phyloP scores from a whole-genome alignment of 2,888 invertebrate genomes.

The Dusona sp. region DNA sequence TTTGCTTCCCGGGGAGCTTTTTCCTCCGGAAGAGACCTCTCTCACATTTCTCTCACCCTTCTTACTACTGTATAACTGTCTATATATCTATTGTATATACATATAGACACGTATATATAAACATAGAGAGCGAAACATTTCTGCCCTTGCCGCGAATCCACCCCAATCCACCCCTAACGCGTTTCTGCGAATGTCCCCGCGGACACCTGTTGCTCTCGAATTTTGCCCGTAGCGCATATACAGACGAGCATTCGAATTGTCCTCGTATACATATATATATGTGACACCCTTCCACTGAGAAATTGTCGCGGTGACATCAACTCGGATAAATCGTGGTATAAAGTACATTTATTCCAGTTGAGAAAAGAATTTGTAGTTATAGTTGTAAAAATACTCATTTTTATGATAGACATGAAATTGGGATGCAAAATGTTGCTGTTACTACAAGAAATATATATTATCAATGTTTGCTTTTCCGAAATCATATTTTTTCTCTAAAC shows the following conservation, averaged over 20 bases:
- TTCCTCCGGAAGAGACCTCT: slow-evolving; percentile 71
- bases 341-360: not conserved
- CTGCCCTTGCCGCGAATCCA: slow-evolving; percentile 73
- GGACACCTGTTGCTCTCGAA: slow-evolving; percentile 83
- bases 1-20: slow-evolving; percentile 73
- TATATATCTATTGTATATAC: slow-evolving; percentile 51
- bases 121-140: slow-evolving; percentile 32
- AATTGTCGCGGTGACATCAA: slow-evolving; percentile 55
- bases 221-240: slow-evolving; percentile 53
- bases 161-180: slow-evolving; percentile 75
- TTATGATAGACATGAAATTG: not conserved
- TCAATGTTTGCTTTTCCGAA: no score
- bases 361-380: not conserved
- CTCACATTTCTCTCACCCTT: slow-evolving; percentile 71
- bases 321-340: slow-evolving; percentile 1
- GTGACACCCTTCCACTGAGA: slow-evolving; percentile 8
- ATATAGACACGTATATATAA: slow-evolving; percentile 17
- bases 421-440: no score
- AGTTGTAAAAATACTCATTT: not conserved
- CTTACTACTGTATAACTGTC: slow-evolving; percentile 72
- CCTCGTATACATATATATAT: slow-evolving; percentile 3
- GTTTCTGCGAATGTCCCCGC: slow-evolving; percentile 85
- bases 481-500: no score
- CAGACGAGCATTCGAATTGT: slow-evolving; percentile 40
- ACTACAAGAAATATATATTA: no score